Evolutionary conservation across 2,888 invertebrate genomes (phyloP).

Genomic region (Drosophila seclusa): DNA sequence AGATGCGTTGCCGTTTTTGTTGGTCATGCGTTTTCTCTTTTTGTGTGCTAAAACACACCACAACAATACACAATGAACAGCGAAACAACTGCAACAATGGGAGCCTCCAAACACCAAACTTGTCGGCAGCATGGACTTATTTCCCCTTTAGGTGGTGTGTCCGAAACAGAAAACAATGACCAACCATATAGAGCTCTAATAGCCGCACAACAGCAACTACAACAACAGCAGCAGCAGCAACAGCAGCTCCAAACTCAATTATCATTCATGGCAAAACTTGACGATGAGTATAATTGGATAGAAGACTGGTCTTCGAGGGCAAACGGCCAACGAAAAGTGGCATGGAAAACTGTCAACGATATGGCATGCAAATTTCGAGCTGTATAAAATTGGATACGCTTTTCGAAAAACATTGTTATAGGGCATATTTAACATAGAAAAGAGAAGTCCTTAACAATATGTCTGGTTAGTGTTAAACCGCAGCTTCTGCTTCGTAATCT

Average conservation of each 20-base stretch:
- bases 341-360: slow-evolving; percentile 31
- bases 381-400: slow-evolving; percentile 15
- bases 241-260: slow-evolving; percentile 63
- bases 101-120: slow-evolving; percentile 19
- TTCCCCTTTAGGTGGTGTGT: slow-evolving; percentile 10
- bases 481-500: not conserved
- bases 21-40: slow-evolving; percentile 29
- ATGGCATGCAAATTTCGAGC: slow-evolving; percentile 56
- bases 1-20: slow-evolving; percentile 46
- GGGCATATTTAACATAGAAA: not conserved
- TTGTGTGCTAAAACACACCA: slow-evolving; percentile 17
- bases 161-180: slow-evolving; percentile 48
- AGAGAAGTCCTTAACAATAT: not conserved
- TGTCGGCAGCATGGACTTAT: slow-evolving; percentile 24
- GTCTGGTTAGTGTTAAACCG: not conserved
- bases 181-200: slow-evolving; percentile 49
- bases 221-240: slow-evolving; percentile 15
- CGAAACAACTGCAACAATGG: slow-evolving; percentile 33
- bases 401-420: no score
- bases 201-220: slow-evolving; percentile 37
- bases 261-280: slow-evolving; percentile 71
- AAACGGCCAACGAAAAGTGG: slow-evolving; percentile 30
- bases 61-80: slow-evolving; percentile 39
- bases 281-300: slow-evolving; percentile 62
- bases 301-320: slow-evolving; percentile 21